Evolutionary conservation across 2,888 invertebrate species (phyloP).

Genomic region (Julus scandinavius): DNA sequence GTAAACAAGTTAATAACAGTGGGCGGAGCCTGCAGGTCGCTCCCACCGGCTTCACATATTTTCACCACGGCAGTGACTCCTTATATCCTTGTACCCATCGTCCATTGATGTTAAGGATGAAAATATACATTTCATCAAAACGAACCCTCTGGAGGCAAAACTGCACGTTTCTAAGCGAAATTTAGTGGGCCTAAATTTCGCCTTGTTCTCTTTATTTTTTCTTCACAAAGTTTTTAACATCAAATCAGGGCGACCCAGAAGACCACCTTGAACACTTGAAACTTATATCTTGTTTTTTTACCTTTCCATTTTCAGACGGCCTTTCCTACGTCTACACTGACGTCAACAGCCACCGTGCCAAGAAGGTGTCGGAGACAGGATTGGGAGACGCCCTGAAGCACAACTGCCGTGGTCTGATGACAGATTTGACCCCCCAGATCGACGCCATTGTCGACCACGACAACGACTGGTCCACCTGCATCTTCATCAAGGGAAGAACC

Average conservation of each 20-base stretch:
- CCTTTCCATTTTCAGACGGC: slow-evolving; percentile 56
- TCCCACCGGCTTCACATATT: background rate
- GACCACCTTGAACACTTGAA: slow-evolving; percentile 2
- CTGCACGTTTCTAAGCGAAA: background rate
- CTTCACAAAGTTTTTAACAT: background rate
- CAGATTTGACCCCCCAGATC: slow-evolving; percentile 58
- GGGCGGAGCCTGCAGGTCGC: background rate
- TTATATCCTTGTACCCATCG: background rate
- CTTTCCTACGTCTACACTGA: slow-evolving; percentile 58
- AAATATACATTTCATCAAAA: background rate
- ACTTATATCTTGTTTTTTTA: background rate
- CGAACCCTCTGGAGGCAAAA: background rate
- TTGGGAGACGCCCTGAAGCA: slow-evolving; percentile 58
- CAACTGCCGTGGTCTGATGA: slow-evolving; percentile 58
- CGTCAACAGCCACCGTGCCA: slow-evolving; percentile 57
- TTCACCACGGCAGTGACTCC: background rate
- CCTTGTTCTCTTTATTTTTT: slow-evolving; percentile 9
- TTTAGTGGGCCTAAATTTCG: background rate
- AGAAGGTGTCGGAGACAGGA: slow-evolving; percentile 57
- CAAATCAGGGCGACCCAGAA: slow-evolving; percentile 28
- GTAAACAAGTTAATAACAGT: slow-evolving; percentile 23
- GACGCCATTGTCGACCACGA: slow-evolving; percentile 59
- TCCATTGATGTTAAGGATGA: background rate
- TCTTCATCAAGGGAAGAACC: slow-evolving; percentile 70
- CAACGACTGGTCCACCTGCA: slow-evolving; percentile 65